A percentile compares a stretch with the other conserved stretches of the same genome.
Conservation (phyloP, 2,113 vertebrate species). For the Callaeas wilsoni region DNA sequence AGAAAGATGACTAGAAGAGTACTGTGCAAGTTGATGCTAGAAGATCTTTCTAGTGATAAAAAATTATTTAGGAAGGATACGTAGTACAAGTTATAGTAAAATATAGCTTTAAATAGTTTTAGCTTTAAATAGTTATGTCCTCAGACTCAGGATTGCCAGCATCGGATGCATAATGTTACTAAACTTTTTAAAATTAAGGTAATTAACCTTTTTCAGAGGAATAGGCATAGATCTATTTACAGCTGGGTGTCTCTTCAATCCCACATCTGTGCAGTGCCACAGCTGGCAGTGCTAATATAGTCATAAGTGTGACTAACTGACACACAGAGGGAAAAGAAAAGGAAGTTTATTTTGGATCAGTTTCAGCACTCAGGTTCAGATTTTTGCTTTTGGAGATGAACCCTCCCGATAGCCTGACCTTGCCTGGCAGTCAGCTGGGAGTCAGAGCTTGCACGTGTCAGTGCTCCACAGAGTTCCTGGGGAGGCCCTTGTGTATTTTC, state of each 20-base stretch:
- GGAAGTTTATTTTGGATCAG: neutral
- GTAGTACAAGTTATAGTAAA: neutral
- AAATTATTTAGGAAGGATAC: neutral
- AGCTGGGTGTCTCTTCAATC: neutral
- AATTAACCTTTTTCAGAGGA: neutral
- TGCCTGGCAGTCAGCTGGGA: neutral
- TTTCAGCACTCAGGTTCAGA: neutral
- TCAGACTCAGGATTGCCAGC: neutral
- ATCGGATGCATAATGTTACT: neutral
- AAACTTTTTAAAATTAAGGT: neutral
- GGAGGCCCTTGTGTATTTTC: neutral
- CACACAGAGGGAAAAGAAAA: neutral
- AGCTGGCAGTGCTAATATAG: neutral
- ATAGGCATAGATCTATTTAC: neutral
- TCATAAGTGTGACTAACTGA: neutral
- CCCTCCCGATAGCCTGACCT: neutral
- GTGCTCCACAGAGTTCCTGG: neutral
- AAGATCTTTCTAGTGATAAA: neutral
- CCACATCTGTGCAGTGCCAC: neutral
- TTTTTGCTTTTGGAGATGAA: neutral
- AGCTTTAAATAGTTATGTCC: neutral
- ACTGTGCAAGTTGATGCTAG: neutral
- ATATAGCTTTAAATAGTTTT: neutral
- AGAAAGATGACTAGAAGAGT: neutral
- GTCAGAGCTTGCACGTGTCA: neutral